Evolutionary conservation across 2,888 invertebrate genomes (phyloP), one percentile per base, ranked within the genome.

Genomic region (Oscheius sp.): DNA sequence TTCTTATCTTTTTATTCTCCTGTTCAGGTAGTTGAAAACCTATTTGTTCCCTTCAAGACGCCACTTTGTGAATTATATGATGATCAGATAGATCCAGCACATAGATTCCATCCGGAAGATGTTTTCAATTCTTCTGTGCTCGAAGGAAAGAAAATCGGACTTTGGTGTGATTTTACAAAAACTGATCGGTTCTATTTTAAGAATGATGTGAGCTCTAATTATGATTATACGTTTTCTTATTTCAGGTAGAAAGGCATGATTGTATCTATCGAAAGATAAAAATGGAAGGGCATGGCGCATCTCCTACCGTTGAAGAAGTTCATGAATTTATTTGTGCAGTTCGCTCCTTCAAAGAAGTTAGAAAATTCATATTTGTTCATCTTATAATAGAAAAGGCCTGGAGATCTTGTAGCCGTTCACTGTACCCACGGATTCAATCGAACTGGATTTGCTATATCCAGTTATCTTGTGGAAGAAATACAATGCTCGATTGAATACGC

Each of bases 361-460:
- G 41, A n/a, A n/a, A n/a, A n/a, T n/a, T n/a, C n/a, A n/a, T 41
- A 41, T 6, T 41, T 17, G 41, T 6, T 6, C 4, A 17, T 51
- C 30, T 3, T 9, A n/a, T 56, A 74, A 17, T 32, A 78, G 75
- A 66, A 67, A 1, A 69, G 85, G 56, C 78, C 80, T 6, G 75
- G 75, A 61, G 70, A 75, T 30, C 45, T 85, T n/a, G 63, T 84
- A 32, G 92, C 90, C 32, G 91, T 96, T 6, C 95, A 95, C 86
- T 96, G 95, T 85, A 96, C 98, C 0, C 98, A 99, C 87, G 98
- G 98, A 0, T 98, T 97, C 87, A 99, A 99, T 87, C 90, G 98
- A 79, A 96, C 96, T 6, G 98, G 98, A 0, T 99, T 97, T 86
- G 89, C 98, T 5, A 92, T 99, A 59, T 91, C 92, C 28, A 92